phyloP scores from a whole-genome alignment of 2,113 vertebrate genomes.

The Petromus typicus region DNA sequence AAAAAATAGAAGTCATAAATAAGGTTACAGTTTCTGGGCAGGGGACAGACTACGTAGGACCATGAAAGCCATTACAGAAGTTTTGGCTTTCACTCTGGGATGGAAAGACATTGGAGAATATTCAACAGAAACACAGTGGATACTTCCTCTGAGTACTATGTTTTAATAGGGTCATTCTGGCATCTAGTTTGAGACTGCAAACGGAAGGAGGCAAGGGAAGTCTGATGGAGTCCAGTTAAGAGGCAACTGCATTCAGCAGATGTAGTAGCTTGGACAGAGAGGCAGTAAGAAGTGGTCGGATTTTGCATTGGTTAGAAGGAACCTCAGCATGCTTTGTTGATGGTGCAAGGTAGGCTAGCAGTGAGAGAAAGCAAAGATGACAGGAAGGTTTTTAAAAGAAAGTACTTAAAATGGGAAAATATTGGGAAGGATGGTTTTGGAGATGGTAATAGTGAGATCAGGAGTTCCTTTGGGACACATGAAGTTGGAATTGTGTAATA shows the following conservation, averaged over 20 bases:
- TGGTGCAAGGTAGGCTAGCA: background rate
- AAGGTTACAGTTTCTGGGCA: background rate
- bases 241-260: background rate
- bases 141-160: background rate
- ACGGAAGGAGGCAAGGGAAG: background rate
- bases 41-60: background rate
- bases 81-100: background rate
- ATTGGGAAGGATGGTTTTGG: background rate
- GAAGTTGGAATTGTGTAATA: background rate
- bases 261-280: background rate
- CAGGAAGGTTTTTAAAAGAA: background rate
- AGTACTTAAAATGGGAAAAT: background rate
- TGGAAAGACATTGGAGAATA: background rate
- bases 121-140: background rate
- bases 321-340: background rate
- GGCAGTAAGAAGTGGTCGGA: background rate
- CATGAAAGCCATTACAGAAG: background rate
- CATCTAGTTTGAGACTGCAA: background rate
- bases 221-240: background rate
- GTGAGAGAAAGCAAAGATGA: background rate
- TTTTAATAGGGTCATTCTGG: background rate
- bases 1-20: background rate
- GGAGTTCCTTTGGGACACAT: background rate
- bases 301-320: background rate
- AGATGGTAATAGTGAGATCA: background rate